Evolutionary conservation across 2,113 vertebrate species (phyloP).

Genomic region (Ellobius talpinus): DNA sequence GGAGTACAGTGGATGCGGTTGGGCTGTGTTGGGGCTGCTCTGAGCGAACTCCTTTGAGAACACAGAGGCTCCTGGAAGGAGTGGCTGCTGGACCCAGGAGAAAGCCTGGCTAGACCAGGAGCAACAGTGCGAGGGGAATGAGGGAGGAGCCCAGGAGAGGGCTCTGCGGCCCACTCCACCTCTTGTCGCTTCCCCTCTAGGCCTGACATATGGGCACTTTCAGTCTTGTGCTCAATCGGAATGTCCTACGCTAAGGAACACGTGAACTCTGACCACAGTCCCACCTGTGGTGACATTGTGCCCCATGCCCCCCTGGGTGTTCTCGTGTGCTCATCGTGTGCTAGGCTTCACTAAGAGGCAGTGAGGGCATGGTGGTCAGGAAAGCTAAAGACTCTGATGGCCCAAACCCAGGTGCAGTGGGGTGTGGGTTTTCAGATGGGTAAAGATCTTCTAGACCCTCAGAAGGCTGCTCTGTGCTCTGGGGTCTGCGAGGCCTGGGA

Average conservation of each 20-base stretch:
- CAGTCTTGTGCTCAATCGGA: accelerated
- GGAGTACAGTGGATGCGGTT: not conserved
- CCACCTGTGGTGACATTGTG: accelerated
- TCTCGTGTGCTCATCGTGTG: accelerated
- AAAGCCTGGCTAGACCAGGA: not conserved
- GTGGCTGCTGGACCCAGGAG: not conserved
- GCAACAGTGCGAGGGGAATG: no score
- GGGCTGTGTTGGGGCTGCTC: not conserved
- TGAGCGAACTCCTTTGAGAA: not conserved
- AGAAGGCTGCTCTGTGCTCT: accelerated
- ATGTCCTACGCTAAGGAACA: not conserved
- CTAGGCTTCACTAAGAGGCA: not conserved
- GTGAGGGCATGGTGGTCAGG: accelerated
- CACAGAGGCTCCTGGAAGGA: no score
- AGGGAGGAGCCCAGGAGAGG: not conserved
- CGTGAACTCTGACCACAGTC: not conserved
- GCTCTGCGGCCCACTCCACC: not conserved
- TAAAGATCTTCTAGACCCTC: not conserved
- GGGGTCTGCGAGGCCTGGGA: not conserved
- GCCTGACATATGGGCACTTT: not conserved
- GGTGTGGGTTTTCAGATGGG: not conserved
- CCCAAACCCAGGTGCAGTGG: not conserved
- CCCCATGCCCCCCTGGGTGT: no score
- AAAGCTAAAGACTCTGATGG: not conserved
- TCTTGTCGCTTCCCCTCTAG: accelerated